Conservation (phyloP, 2,113 vertebrate species). For the Natator depressus region DNA sequence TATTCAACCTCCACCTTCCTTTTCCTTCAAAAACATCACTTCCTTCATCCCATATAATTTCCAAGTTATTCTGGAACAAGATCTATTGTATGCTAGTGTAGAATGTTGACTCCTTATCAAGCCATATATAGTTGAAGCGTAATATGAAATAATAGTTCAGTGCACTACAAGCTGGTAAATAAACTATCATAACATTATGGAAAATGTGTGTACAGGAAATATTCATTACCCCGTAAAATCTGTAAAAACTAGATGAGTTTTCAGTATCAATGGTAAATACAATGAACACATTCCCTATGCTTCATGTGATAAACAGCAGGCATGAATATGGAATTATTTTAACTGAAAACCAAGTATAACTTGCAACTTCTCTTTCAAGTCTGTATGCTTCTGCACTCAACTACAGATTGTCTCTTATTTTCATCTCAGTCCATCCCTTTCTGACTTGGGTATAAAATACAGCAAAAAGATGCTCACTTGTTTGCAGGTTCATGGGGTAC, state of each 20-base stretch:
- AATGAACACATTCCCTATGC: background rate
- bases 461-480: background rate
- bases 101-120: background rate
- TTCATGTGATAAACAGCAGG: background rate
- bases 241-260: background rate
- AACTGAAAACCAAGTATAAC: background rate
- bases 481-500: background rate
- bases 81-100: background rate
- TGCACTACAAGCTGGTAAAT: background rate
- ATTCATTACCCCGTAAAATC: background rate
- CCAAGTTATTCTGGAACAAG: background rate
- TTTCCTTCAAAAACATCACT: background rate
- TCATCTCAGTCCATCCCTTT: background rate
- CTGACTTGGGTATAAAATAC: background rate
- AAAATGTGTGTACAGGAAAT: background rate
- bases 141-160: background rate
- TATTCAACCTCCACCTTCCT: background rate
- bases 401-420: background rate
- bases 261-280: background rate
- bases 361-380: background rate
- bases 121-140: background rate
- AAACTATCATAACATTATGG: background rate
- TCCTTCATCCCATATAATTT: background rate
- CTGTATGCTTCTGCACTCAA: background rate
- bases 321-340: background rate